Evolutionary conservation across 1,140 invertebrate species (phyloP).

Genomic region (Bombus turneri): DNA sequence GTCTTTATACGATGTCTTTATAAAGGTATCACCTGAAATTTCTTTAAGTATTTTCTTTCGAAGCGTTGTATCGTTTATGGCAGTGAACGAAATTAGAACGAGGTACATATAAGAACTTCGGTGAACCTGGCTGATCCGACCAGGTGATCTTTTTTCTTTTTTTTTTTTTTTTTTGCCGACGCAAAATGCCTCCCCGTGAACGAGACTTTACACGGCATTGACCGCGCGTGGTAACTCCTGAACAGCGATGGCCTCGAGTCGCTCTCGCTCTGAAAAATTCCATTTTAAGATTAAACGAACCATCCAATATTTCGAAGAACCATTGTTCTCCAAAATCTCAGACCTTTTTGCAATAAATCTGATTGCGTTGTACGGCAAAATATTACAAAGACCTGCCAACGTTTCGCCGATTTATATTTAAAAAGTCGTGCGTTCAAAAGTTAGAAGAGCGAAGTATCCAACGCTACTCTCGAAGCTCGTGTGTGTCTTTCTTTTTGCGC

Average conservation of each 20-base stretch:
- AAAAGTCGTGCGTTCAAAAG: not conserved
- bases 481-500: slow-evolving; percentile 26
- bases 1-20: not conserved
- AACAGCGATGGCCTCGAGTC: slow-evolving; percentile 12
- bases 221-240: slow-evolving; percentile 29
- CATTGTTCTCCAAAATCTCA: not conserved
- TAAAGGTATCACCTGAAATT: not conserved
- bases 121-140: not conserved
- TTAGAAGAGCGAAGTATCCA: not conserved
- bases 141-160: slow-evolving; percentile 11
- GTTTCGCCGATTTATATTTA: not conserved
- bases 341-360: not conserved
- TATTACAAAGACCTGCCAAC: not conserved
- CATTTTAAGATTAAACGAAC: not conserved
- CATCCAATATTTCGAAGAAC: not conserved
- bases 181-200: slow-evolving; percentile 21
- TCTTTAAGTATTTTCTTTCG: not conserved
- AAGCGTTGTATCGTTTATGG: no score
- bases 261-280: not conserved
- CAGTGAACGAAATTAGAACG: not conserved
- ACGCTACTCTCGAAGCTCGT: slow-evolving; percentile 8
- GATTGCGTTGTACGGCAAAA: not conserved
- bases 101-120: no score
- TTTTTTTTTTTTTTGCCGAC: not conserved
- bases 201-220: slow-evolving; percentile 45